These are phyloP conservation scores for Geodia barretti DNA, from an alignment of 37 sponge, comb jelly and placozoan genomes.

Conservation along the genomic window DNA sequence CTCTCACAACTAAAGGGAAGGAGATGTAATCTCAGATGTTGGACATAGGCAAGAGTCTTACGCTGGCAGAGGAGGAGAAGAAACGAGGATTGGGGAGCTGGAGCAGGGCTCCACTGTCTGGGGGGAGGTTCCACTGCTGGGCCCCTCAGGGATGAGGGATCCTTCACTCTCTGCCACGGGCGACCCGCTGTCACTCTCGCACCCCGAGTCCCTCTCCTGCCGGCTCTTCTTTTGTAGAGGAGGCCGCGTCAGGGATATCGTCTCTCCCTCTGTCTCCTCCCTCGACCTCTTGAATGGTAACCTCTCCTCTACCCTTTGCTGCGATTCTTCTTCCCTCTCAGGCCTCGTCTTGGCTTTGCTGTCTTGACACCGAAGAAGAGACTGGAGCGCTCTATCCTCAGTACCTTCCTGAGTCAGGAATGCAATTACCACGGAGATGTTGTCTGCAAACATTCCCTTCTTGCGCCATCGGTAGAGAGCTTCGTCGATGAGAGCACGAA, in stretches of 20 bases:
- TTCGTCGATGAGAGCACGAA: slow-evolving; percentile 67
- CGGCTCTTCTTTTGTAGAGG: neutral
- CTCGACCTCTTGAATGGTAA: neutral
- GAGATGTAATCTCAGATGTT: too few relatives aligned
- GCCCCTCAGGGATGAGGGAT: neutral
- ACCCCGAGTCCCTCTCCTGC: neutral
- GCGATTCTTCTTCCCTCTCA: neutral
- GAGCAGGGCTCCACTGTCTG: too few relatives aligned
- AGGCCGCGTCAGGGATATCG: neutral
- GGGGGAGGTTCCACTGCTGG: neutral
- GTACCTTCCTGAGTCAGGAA: slow-evolving; percentile 57
- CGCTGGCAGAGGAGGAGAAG: too few relatives aligned
- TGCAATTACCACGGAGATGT: slow-evolving; percentile 78
- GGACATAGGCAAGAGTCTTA: too few relatives aligned
- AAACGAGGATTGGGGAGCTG: too few relatives aligned
- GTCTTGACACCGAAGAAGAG: too few relatives aligned
- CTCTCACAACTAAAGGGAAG: too few relatives aligned
- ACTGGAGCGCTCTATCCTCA: too few relatives aligned
- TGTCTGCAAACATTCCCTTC: slow-evolving; percentile 73
- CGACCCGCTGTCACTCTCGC: neutral
- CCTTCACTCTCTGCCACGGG: neutral
- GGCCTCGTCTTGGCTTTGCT: neutral
- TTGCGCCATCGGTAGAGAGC: slow-evolving; percentile 66
- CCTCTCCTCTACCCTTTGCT: neutral
- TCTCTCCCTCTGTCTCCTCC: neutral